Conservation (phyloP, 2,113 vertebrate species). For the Turnix velox region DNA sequence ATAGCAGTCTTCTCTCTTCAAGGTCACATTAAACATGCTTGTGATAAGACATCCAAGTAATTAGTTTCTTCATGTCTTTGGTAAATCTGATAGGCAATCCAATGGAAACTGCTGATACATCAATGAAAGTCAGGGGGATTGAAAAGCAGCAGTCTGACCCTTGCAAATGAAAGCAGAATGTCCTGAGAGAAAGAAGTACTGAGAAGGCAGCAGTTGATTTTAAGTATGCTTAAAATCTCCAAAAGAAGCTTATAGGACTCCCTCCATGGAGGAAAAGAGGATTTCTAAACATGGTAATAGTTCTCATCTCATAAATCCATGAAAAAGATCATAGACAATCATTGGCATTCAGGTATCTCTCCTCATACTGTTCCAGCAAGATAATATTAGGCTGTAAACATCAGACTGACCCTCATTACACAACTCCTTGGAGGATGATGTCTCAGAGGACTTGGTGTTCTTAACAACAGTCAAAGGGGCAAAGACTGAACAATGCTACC, state of each 20-base stretch:
- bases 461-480: conserved; percentile 17
- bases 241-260: neutral
- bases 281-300: neutral
- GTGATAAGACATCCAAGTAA: neutral
- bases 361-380: neutral
- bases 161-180: neutral
- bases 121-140: neutral
- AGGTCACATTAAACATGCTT: neutral
- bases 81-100: neutral
- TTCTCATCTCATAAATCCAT: neutral
- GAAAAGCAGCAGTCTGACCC: neutral
- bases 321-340: neutral
- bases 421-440: neutral
- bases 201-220: neutral
- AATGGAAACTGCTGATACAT: neutral
- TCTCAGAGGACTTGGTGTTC: neutral
- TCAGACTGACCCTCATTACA: neutral
- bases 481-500: neutral
- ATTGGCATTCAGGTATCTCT: neutral
- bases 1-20: neutral
- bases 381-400: neutral
- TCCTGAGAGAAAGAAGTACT: neutral
- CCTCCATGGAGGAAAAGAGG: neutral
- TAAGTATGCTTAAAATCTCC: neutral
- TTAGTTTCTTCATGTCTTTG: neutral